A percentile compares a stretch with the other conserved stretches of the same genome.
These are phyloP conservation scores for Peromyscus aztecus DNA, from an alignment of 2,797 vertebrate genomes.

Conservation along the genomic window DNA sequence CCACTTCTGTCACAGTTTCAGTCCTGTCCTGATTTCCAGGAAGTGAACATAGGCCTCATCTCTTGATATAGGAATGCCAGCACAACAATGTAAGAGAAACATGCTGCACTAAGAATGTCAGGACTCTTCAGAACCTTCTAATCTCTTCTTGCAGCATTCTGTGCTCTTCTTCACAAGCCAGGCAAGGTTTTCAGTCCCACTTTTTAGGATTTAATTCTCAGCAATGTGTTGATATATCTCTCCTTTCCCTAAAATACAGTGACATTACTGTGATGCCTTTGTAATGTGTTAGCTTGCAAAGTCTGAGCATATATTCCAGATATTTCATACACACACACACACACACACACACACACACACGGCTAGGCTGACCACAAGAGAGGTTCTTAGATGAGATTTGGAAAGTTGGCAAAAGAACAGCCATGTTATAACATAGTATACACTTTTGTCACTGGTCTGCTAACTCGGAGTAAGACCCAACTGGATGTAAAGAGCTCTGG, in stretches of 20 bases:
- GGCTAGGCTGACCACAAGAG: not conserved
- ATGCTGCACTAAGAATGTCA: not conserved
- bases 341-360: not conserved
- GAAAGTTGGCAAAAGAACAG: not conserved
- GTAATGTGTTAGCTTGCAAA: not conserved
- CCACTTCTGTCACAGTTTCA: not conserved
- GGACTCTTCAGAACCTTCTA: constrained; percentile 22
- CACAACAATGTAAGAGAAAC: not conserved
- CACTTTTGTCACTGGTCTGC: not conserved
- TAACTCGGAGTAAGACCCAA: not conserved
- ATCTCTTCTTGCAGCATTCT: not conserved
- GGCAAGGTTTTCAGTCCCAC: constrained; percentile 19
- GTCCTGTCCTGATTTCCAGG: not conserved
- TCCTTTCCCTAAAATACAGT: not conserved
- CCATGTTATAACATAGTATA: constrained; percentile 4
- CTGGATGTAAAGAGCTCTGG: not conserved
- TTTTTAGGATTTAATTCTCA: not conserved
- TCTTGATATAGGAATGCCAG: not conserved
- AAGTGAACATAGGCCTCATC: not conserved
- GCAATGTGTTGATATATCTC: constrained; percentile 27
- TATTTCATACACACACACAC: not conserved
- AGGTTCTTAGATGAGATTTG: constrained; percentile 54
- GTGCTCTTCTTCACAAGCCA: not conserved
- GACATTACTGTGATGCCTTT: not conserved
- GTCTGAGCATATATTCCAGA: not conserved